Base-by-base conservation (phyloP, 2,888 invertebrate genomes). In the Lasioglossum zephyrum region DNA sequence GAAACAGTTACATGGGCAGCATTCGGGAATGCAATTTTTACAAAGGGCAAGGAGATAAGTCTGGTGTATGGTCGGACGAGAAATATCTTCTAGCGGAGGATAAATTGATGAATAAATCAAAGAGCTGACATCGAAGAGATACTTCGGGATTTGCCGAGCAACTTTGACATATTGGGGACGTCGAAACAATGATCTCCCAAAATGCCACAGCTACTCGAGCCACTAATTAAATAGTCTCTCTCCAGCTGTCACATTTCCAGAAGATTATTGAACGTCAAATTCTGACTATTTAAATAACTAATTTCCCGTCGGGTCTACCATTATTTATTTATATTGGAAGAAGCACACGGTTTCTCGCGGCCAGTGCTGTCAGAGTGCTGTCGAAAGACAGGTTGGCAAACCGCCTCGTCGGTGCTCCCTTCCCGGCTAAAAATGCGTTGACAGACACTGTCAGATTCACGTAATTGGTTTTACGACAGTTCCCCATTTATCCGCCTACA, bases 341-440 rank as follows among this genome's bases (percentile, higher is more conserved):
- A 31, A 26, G 36, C 36, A 26, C 31, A 1, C 16, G 16, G 63
- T 31, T 31, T 63, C 60, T 63, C 31, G 63, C 0, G 36, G 18
- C 36, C 31, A 4, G 22, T 18, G 36, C 6, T 66, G 22, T 22
- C 66, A 22, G 22, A 39, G 8, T 4, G 66, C 22, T 66, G 18
- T 36, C 36, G 36, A 39, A 66, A 66, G 66, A 47, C n/a, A 22
- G 9, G 63, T 76, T 76, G 36, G 47, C 70, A 9, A 22, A 18
- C 13, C 57, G 26, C 57, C n/a, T 69, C 79, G 60, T 41, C 41
- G n/a, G 41, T 75, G 74, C 70, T 60, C 70, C 31, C 49, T 74
- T 79, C 49, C 36, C 18, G 4, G n/a, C 16, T 53, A 47, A 31
- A 41, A 31, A 18, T 31, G 41, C n/a, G 53, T 31, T 69, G 66